phyloP scores from a whole-genome alignment of 2,888 invertebrate genomes.

The Leucoptera coffeella region DNA sequence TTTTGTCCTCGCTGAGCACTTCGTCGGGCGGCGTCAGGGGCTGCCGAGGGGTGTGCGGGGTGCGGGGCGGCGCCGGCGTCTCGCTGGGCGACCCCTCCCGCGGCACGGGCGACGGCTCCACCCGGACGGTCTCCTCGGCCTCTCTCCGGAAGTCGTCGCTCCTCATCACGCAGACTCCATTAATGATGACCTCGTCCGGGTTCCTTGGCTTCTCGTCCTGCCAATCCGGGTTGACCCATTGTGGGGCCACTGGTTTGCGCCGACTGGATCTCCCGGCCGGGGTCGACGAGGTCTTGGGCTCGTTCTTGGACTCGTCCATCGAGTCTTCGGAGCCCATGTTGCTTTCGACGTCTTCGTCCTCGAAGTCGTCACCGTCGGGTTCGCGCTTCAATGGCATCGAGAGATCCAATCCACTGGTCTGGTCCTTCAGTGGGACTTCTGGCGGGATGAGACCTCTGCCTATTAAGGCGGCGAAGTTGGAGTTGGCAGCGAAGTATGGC shows the following conservation, averaged over 20 bases:
- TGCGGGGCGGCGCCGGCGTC: constrained; percentile 12
- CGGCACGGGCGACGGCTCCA: constrained; percentile 70
- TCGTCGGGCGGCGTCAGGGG: constrained; percentile 16
- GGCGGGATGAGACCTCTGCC: constrained; percentile 60
- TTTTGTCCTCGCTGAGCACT: constrained; percentile 40
- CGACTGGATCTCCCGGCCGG: constrained; percentile 54
- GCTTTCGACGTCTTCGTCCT: constrained; percentile 72
- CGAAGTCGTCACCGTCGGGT: constrained; percentile 71
- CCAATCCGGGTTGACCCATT: constrained; percentile 96
- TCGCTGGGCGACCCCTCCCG: constrained; percentile 30
- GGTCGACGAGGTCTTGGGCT: constrained; percentile 48
- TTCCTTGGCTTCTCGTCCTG: constrained; percentile 60
- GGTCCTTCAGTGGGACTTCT: constrained; percentile 65
- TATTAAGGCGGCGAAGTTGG: constrained; percentile 70
- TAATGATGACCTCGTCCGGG: constrained; percentile 80
- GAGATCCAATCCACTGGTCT: constrained; percentile 81
- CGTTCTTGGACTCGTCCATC: constrained; percentile 53
- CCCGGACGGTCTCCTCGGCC: constrained; percentile 65
- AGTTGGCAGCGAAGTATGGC: constrained; percentile 72
- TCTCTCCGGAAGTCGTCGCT: constrained; percentile 66
- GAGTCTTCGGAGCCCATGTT: constrained; percentile 67
- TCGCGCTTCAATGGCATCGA: constrained; percentile 79
- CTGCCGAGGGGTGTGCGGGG: constrained; percentile 11
- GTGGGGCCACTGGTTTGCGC: constrained; percentile 92
- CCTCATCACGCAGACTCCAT: constrained; percentile 90